Evolutionary conservation across 2,113 vertebrate genomes (phyloP).

Genomic region (Nettapus auritus): DNA sequence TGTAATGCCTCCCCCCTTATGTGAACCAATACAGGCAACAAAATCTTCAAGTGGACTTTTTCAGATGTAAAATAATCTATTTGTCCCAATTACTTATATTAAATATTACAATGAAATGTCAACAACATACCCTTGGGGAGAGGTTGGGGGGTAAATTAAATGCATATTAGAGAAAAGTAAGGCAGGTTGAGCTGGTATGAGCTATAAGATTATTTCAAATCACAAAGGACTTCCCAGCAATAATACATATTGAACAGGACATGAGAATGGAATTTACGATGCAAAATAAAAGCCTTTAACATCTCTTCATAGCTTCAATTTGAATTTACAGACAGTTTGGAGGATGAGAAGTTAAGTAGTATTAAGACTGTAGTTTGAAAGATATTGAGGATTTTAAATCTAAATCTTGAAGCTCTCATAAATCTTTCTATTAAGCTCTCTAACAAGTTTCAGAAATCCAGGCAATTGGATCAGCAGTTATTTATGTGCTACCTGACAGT

Average conservation of each 20-base stretch:
- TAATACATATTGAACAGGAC: background rate
- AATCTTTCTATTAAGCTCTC: slow-evolving; percentile 23
- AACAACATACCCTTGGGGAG: background rate
- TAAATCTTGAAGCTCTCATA: background rate
- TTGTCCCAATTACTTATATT: background rate
- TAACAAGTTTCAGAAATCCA: slow-evolving; percentile 22
- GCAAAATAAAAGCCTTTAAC: background rate
- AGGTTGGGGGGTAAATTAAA: background rate
- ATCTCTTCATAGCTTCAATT: background rate
- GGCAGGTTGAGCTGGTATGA: background rate
- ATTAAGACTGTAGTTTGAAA: background rate
- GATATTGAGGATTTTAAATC: background rate
- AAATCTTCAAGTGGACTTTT: background rate
- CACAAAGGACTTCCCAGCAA: background rate
- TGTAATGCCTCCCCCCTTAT: background rate
- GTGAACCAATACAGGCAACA: background rate
- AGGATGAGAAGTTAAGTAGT: background rate
- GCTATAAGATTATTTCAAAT: background rate
- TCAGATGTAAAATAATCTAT: background rate
- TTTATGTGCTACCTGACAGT: background rate
- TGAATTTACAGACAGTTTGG: background rate
- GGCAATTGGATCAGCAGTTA: background rate
- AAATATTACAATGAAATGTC: background rate
- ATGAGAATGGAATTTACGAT: background rate
- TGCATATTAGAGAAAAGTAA: background rate